These are phyloP conservation scores for Catalaphyllia jardinei DNA, from an alignment of 64 coral and sea anemone species.

Conservation along the genomic window DNA sequence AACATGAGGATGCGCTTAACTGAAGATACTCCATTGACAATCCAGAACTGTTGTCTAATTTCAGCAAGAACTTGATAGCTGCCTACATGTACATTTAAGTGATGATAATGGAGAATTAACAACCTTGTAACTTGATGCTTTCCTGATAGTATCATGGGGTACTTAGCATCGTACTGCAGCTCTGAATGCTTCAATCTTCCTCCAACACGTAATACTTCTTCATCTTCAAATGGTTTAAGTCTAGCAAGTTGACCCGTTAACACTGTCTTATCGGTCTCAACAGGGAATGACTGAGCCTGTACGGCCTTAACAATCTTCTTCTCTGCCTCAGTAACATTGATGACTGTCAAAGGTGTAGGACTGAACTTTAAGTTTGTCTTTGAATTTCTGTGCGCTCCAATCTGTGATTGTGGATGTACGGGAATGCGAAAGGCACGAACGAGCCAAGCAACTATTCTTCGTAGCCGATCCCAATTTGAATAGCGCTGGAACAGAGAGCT, in stretches of 20 bases:
- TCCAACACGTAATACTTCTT: constrained; percentile 15
- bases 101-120: constrained; percentile 42
- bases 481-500: constrained; percentile 9
- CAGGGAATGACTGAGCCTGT: constrained; percentile 21
- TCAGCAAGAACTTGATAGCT: constrained; percentile 2
- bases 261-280: not conserved
- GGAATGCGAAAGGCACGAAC: not conserved
- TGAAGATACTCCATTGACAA: constrained; percentile 24
- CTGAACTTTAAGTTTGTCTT: not conserved
- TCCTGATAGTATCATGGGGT: constrained; percentile 28
- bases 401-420: not conserved
- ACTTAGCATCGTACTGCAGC: constrained; percentile 14
- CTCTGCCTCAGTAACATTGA: constrained; percentile 38
- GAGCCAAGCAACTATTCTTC: constrained; percentile 50
- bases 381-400: not conserved
- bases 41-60: constrained; percentile 22
- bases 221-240: constrained; percentile 31
- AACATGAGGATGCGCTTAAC: constrained; percentile 15
- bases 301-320: constrained; percentile 24
- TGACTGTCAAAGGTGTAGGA: not conserved
- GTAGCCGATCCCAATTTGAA: constrained; percentile 46
- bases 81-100: constrained; percentile 35
- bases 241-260: constrained; percentile 2
- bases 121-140: constrained; percentile 16
- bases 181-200: constrained; percentile 14